Evolutionary conservation across 2,113 vertebrate genomes (phyloP), one percentile per base, ranked within the genome.

Genomic region (Cisticola juncidis): DNA sequence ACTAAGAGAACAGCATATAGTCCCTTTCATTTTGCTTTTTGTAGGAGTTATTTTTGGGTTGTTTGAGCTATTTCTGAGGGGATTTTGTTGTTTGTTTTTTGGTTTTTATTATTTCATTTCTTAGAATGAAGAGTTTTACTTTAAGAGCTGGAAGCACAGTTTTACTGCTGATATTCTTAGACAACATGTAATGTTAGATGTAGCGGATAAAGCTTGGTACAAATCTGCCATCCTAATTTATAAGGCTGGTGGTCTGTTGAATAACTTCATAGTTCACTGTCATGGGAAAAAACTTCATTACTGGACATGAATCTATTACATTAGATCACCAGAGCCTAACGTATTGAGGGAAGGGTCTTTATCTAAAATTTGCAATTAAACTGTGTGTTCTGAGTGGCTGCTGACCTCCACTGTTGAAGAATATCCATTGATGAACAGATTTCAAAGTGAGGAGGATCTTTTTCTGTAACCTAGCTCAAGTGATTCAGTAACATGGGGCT

Each of bases 371-470:
- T 86, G 15, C 20, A 73, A 31, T 70, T 88, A 86, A 69, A 65
- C 5, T 86, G 11, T 24, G 2, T 79, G 44, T 62, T 72, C 68
- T 88, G 58, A 47, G 62, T 17, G 12, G 42, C 28, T 92, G 73
- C n/a, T 94, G 86, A 95, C 31, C 48, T 76, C 66, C 57, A 22
- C 38, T 73, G 62, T 44, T 95, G 51, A 70, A 58, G 26, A 87
- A 66, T 60, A 69, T 65, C 73, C 19, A 38, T 66, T 13, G 14
- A 58, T 86, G 24, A 72, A 45, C 17, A 61, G 17, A 54, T 56
- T 85, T 77, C 9, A 90, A 77, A 80, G 14, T 6, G 28, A 70
- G 18, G 64, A 79, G 3, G 6, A 3, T 45, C 28, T 42, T 6
- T 53, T 79, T 68, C 33, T 68, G 24, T 47, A 56, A 60, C 9